Evolutionary conservation across 2,113 vertebrate genomes (phyloP).

Genomic region (Ammospiza caudacuta): DNA sequence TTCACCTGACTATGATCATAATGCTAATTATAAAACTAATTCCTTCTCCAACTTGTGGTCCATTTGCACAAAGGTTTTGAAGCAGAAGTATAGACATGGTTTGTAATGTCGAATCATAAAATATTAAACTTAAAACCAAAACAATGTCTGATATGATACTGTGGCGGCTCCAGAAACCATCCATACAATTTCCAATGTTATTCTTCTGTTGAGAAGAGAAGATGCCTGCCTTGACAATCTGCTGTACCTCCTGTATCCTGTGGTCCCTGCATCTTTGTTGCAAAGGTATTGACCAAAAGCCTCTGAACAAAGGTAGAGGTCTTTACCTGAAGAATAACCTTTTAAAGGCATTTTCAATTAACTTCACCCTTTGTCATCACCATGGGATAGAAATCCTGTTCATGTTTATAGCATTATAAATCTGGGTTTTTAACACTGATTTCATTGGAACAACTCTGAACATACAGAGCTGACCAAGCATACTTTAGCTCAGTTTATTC

Average conservation of each 20-base stretch:
- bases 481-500: neutral
- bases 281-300: neutral
- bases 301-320: neutral
- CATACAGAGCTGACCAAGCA: neutral
- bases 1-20: neutral
- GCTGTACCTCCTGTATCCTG: neutral
- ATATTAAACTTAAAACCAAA: neutral
- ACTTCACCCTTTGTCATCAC: neutral
- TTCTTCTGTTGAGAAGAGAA: neutral
- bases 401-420: neutral
- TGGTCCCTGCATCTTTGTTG: neutral
- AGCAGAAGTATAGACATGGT: neutral
- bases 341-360: neutral
- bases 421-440: neutral
- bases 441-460: neutral
- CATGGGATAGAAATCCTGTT: neutral
- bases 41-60: neutral
- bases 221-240: neutral
- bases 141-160: neutral
- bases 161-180: neutral
- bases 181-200: neutral
- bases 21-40: neutral
- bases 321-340: neutral
- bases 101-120: neutral
- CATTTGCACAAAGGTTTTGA: neutral